A percentile compares a stretch with the other conserved stretches of the same genome.
phyloP scores from a whole-genome alignment of 2,888 invertebrate genomes.

The Stenotaenia linearis region DNA sequence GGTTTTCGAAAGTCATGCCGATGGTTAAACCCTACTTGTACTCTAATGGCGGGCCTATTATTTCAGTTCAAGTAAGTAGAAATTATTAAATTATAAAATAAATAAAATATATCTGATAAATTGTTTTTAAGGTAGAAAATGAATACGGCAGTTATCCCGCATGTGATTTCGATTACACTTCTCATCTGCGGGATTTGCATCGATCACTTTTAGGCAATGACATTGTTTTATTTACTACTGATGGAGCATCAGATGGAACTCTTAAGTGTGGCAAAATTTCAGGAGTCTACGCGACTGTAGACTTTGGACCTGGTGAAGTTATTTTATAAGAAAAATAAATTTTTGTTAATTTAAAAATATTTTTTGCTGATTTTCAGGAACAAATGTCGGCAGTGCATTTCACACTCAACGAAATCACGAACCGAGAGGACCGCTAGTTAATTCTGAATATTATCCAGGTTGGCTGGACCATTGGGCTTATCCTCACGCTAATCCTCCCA shows the following conservation, averaged over 20 bases:
- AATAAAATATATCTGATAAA: background rate
- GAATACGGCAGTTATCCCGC: constrained; percentile 80
- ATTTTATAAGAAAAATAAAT: background rate
- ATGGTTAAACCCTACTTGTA: constrained; percentile 54
- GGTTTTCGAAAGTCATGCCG: constrained; percentile 53
- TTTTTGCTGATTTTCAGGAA: constrained; percentile 31
- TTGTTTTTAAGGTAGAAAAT: constrained; percentile 66
- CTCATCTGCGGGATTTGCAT: constrained; percentile 61
- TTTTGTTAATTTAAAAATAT: background rate
- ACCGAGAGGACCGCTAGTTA: constrained; percentile 71
- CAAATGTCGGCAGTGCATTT: constrained; percentile 40
- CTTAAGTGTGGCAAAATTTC: constrained; percentile 64
- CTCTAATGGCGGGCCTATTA: constrained; percentile 75
- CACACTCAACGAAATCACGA: constrained; percentile 49
- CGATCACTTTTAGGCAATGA: constrained; percentile 56
- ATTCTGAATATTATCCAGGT: constrained; percentile 86
- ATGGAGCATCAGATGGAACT: constrained; percentile 56
- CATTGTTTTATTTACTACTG: constrained; percentile 76
- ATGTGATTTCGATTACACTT: constrained; percentile 64
- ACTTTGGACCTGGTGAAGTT: constrained; percentile 58
- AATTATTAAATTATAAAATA: background rate
- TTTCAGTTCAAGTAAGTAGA: constrained; percentile 67
- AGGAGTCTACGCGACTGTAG: constrained; percentile 60
- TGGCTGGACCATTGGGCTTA: constrained; percentile 89
- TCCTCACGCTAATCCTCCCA: constrained; percentile 55